Conservation (phyloP, 1,140 invertebrate genomes). For the Drosophila obscura region DNA sequence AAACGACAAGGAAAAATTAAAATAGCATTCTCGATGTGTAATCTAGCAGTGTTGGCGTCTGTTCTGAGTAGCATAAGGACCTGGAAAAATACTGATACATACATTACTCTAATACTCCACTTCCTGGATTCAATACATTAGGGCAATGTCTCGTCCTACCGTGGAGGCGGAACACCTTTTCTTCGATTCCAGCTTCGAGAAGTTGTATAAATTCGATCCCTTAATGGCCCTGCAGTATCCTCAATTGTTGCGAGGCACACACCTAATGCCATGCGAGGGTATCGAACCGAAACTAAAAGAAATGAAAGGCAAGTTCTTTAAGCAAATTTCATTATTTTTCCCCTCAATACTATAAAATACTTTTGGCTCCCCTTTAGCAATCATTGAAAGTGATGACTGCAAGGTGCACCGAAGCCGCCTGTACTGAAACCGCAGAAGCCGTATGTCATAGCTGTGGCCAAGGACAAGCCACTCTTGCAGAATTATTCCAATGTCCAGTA, state of each 20-base stretch:
- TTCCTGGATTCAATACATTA: conserved; percentile 42
- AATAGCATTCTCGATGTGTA: conserved; percentile 51
- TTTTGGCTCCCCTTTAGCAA: conserved; percentile 18
- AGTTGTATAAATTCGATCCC: conserved; percentile 43
- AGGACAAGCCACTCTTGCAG: too few species aligned
- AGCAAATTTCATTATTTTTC: not conserved
- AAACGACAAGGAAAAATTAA: conserved; percentile 47
- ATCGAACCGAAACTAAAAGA: conserved; percentile 47
- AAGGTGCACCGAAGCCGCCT: conserved; percentile 19
- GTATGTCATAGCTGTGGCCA: conserved; percentile 40
- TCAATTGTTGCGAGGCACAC: conserved; percentile 20
- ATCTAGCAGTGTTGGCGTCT: conserved; percentile 16
- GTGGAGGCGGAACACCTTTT: conserved; percentile 39
- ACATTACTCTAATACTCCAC: too few species aligned
- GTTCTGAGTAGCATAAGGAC: conserved; percentile 34
- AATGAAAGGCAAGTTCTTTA: conserved; percentile 40
- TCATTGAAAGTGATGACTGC: conserved; percentile 54
- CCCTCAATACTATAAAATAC: not conserved
- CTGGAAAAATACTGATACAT: too few species aligned
- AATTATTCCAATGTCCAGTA: too few species aligned
- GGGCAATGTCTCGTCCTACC: conserved; percentile 9
- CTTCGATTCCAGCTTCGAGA: conserved; percentile 29
- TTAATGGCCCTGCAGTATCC: conserved; percentile 20
- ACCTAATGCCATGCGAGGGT: conserved; percentile 47
- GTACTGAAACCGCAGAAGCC: not conserved